Base-by-base conservation (phyloP, 2,888 invertebrate genomes). In the Lottia scabra region DNA sequence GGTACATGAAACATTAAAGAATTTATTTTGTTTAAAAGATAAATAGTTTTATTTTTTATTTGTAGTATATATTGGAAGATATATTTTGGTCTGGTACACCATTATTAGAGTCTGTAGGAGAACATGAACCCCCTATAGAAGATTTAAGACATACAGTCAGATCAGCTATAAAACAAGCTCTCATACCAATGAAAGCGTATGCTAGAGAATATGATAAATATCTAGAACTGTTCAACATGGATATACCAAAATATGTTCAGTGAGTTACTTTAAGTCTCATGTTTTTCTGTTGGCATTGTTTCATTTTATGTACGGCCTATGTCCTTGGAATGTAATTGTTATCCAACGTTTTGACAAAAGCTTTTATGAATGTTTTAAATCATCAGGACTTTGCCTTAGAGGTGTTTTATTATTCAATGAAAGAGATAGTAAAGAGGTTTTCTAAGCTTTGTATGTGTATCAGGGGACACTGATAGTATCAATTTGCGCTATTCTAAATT, bases 161-260 rank as follows among this genome's bases (percentile, higher is more conserved):
- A 16, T 85, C 82, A 0, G 93, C 93, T 15, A 94, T 95, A 81
- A 88, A 90, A 2, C 92, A 92, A 77, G 91, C 94, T 0, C 89
- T 93, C 0, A 92, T 95, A 65, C 95, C 96, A 0, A 90, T 96
- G 30, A 90, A 91, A 75, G 94, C 95, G 0, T 96, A 96, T 85
- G 92, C 94, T 46, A 90, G 90, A 0, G 92, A 93, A 84, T 96
- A 93, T 85, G 90, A 92, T 16, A 91, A 91, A 74, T 93, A 94
- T 86, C 88, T 90, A 13, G 92, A 93, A 0, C 91, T 95, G 30
- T 93, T 91, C 84, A 90, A 91, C 68, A 80, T 94, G 77, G 91
- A 94, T 78, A 91, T 94, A 43, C 91, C 92, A 44, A 88, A 91
- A 68, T 96, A 94, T 81, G 91, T 95, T 6, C 92, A 93, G 93